Conservation (phyloP, 2,888 invertebrate genomes). For the Eupithecia subfuscata region DNA sequence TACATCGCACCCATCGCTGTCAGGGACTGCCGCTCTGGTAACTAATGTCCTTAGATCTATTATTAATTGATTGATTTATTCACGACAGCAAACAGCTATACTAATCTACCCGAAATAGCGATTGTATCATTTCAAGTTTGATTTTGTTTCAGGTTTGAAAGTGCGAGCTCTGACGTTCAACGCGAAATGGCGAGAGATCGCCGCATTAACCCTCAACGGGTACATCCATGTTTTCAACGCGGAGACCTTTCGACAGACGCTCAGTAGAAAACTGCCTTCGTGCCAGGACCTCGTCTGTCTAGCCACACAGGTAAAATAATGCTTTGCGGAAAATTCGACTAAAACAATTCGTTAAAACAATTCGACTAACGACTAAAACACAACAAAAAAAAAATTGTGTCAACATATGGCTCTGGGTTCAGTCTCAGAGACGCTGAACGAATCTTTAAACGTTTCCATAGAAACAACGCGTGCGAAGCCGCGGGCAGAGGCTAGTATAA, state of each 20-base stretch:
- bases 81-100: too few relatives aligned
- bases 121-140: neutral
- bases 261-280: conserved; percentile 93
- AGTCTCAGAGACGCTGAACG: too few relatives aligned
- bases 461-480: too few relatives aligned
- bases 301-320: conserved; percentile 84
- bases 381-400: too few relatives aligned
- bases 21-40: conserved; percentile 90
- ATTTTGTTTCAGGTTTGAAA: conserved; percentile 81
- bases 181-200: conserved; percentile 92
- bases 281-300: conserved; percentile 97
- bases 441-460: too few relatives aligned
- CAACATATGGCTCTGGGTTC: too few relatives aligned
- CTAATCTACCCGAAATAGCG: too few relatives aligned
- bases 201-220: conserved; percentile 95
- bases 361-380: too few relatives aligned
- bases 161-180: conserved; percentile 95
- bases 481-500: too few relatives aligned
- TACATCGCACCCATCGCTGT: conserved; percentile 88
- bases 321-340: too few relatives aligned
- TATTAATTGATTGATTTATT: too few relatives aligned
- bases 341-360: too few relatives aligned
- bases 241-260: conserved; percentile 93
- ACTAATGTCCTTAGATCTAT: conserved; percentile 44
- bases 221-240: conserved; percentile 97